A percentile compares a stretch with the other conserved stretches of the same genome.
Evolutionary conservation across 2,888 invertebrate species (phyloP).

Genomic region (Mactromeris polynyma): DNA sequence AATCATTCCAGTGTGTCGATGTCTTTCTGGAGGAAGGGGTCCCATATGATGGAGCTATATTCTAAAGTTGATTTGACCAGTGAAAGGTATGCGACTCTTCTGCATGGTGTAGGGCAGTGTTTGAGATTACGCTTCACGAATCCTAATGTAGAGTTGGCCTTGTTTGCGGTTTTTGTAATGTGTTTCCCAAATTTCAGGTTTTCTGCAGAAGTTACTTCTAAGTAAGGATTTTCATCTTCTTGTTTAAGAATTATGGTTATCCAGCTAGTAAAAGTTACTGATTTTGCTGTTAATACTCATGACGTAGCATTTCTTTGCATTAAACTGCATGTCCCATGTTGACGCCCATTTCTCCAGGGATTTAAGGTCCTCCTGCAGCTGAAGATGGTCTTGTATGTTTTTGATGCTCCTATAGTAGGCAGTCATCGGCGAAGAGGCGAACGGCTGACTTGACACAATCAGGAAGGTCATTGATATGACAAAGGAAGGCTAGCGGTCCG

Average conservation of each 20-base stretch:
- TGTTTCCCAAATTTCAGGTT: constrained; percentile 5
- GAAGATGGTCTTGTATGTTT: not conserved
- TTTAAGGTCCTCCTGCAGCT: not conserved
- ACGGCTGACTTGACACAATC: not conserved
- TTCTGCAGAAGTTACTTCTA: not conserved
- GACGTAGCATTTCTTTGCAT: too few relatives aligned
- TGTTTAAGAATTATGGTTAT: not conserved
- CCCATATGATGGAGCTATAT: too few relatives aligned
- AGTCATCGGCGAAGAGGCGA: constrained; percentile 3
- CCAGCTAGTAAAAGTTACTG: not conserved
- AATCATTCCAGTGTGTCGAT: not conserved
- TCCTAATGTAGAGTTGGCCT: not conserved
- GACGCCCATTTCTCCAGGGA: not conserved
- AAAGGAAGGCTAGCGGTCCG: not conserved
- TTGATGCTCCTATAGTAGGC: not conserved
- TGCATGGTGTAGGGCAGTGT: not conserved
- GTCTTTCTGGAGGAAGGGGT: too few relatives aligned
- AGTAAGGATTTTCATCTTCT: not conserved
- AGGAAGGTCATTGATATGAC: too few relatives aligned
- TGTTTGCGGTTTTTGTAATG: not conserved
- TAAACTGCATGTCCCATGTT: too few relatives aligned
- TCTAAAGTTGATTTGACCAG: too few relatives aligned
- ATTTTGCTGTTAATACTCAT: too few relatives aligned
- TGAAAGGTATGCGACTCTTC: too few relatives aligned
- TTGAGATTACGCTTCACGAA: not conserved